Base-by-base conservation (phyloP, 2,888 invertebrate genomes). In the Arenicola marina region DNA sequence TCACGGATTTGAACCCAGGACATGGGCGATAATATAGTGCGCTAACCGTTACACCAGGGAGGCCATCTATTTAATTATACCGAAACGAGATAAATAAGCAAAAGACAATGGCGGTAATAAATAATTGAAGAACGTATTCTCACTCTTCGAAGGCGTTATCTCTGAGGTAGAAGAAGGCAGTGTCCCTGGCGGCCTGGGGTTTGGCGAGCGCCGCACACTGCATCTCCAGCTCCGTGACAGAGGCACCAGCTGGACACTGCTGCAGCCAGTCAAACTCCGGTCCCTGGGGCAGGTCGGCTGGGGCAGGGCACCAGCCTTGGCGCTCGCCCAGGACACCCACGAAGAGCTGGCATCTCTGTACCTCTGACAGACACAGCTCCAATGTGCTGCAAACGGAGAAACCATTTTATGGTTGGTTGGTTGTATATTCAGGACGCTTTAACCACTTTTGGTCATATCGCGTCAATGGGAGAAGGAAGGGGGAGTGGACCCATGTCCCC, bases 171-270 rank as follows among this genome's bases (percentile, higher is more conserved):
- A 85, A 84, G 70, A 85, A 83, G 2, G 82, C 79, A 34, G 68
- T 75, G 31, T 73, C 74, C 46, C 58, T 70, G 21, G 66, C 67
- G 18, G 70, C 62, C 11, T 68, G 31, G 4, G 73, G 70, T 18
- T 77, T 63, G n/a, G 67, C 56, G 46, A 82, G 66, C 0, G 81
- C 81, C 26, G 76, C 84, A 32, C 73, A 69, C 54, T 79, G 70
- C 71, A 84, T 83, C 73, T 85, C 85, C 54, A 85, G 69, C 68
- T 84, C 84, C 15, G 85, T 85, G 34, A 85, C 74, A 0, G 85
- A 85, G 28, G 79, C 76, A 2, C 81, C 82, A 4, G 28, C 31
- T 1, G 81, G 78, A 63, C 79, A 78, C 2, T 76, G 70, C 46
- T 71, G 67, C 34, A 84, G 68, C 83, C 84, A 85, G 54, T 80